Evolutionary conservation across 1,140 invertebrate genomes (phyloP), one percentile per base, ranked within the genome.

Genomic region (Triops cancriformis): DNA sequence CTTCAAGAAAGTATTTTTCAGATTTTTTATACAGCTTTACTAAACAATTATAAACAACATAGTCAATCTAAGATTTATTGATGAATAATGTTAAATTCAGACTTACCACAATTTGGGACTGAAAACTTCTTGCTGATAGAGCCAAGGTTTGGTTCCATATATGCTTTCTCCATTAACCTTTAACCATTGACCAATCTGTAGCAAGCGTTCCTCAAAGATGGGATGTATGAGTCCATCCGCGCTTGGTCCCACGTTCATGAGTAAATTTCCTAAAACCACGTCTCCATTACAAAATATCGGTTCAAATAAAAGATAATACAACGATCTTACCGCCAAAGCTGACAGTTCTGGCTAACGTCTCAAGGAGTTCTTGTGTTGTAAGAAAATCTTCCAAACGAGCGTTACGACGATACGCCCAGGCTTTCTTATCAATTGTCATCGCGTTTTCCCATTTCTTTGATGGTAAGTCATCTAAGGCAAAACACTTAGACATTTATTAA

Each of bases 231-330:
- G 90, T 3, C 96, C 96, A 81, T 96, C 93, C 82, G 91, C 92
- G 0, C 94, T 95, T 11, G 96, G 96, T 1, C 96, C 95, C 26
- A 98, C 88, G 83, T 98, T 98, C 81, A 98, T 90, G 10, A 97
- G 83, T 12, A 94, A 86, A 85, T 98, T 98, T 28, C 92, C 91
- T 87, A 84, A 82, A 14, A 1, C 9, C 18, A 64, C 10, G n/a
- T 9, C n/a, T 64, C 10, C 10, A 18, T n/a, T 6, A 64, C 4
- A 10, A 23, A 64, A 64, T 64, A 14, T 64, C 3, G 45, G 9
- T 64, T 6, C 6, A 14, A 23, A 64, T 64, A 23, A 18, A 45
- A 45, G 43, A 45, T 1, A 45, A 45, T 14, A 18, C 18, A 6
- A 4, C 23, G 43, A 42, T 79, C 43, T 64, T 86, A 87, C 94